phyloP scores from a whole-genome alignment of 2,797 vertebrate species.

The Bucorvus abyssinicus region DNA sequence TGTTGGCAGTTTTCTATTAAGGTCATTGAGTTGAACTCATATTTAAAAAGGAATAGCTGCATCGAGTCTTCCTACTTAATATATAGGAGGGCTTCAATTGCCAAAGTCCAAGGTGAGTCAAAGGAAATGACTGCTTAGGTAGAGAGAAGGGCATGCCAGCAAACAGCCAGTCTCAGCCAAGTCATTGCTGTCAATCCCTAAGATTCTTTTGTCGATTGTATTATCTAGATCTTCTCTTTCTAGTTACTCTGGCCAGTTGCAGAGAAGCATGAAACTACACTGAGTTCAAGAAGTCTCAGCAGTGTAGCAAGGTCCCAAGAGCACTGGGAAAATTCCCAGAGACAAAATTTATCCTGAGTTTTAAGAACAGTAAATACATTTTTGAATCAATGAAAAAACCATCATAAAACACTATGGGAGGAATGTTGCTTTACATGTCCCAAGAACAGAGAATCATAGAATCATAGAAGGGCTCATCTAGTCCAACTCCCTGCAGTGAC shows the following conservation, averaged over 20 bases:
- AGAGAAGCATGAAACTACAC: neutral
- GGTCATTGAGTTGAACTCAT: neutral
- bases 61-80: neutral
- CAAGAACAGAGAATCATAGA: neutral
- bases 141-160: neutral
- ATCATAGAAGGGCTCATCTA: too few relatives aligned
- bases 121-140: neutral
- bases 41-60: conserved; percentile 17
- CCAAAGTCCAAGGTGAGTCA: conserved; percentile 45
- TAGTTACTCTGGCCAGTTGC: neutral
- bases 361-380: neutral
- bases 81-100: neutral
- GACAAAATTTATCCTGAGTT: neutral
- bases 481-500: neutral
- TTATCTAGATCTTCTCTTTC: neutral
- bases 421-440: neutral
- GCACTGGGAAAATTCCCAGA: neutral
- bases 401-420: fast-evolving
- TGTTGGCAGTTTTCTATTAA: conserved; percentile 51
- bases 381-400: neutral
- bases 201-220: neutral
- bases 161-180: neutral
- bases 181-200: neutral
- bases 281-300: neutral
- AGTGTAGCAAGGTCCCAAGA: neutral